These are phyloP conservation scores for Littorina saxatilis DNA, from an alignment of 1,140 invertebrate genomes.

Conservation along the genomic window DNA sequence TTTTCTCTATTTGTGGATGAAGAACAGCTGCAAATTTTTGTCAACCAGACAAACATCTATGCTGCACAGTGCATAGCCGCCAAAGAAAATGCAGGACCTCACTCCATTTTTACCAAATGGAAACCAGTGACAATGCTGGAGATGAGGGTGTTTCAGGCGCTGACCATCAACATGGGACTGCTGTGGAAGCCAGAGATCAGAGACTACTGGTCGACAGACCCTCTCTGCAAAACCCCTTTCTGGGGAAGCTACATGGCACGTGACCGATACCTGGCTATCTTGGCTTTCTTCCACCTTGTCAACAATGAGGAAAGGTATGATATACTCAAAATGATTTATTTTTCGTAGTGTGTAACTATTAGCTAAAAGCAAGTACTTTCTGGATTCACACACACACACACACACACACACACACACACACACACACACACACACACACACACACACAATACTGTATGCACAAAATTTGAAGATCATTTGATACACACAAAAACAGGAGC, in stretches of 20 bases:
- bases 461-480: not conserved
- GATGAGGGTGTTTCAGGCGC: not conserved
- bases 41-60: no score
- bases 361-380: no score
- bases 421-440: not conserved
- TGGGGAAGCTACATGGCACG: not conserved
- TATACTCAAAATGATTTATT: no score
- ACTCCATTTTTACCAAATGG: not conserved
- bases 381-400: not conserved
- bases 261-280: not conserved
- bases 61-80: no score
- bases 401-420: not conserved
- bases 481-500: no score
- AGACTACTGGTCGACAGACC: not conserved
- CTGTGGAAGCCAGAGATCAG: not conserved
- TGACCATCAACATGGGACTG: constrained; percentile 14
- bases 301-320: not conserved
- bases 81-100: not conserved
- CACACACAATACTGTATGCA: no score
- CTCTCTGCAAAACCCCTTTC: not conserved
- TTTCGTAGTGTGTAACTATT: no score
- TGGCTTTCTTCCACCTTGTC: not conserved
- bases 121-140: not conserved
- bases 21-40: no score
- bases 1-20: no score